Evolutionary conservation across 2,888 invertebrate species (phyloP), one percentile per base, ranked within the genome.

Genomic region (Sylvicola cinctus): DNA sequence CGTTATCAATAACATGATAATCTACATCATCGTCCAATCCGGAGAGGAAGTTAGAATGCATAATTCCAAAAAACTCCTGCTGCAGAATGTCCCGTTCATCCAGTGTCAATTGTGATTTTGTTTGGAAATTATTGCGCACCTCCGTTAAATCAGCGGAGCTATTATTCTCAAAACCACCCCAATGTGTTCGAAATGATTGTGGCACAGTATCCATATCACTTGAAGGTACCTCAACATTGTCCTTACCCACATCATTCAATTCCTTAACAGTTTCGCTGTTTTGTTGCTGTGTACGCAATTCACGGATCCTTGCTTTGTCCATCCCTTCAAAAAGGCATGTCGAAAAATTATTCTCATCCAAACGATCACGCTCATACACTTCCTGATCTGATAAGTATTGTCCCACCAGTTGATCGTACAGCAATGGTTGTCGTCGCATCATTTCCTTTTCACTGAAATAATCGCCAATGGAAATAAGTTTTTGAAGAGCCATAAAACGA

Each of bases 401-500:
- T 0, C 90, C 93, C 29, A 95, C 66, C 43, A 95, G 61, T 47
- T 90, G 80, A 41, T 93, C 84, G 58, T 85, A 95, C 1, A 93
- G 57, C 34, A 83, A 62, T 2, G 93, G 95, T 54, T 88, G 84
- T 38, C 95, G 61, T 43, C 72, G 74, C 71, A 87, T 84, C 93
- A 95, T 95, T 62, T 87, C 81, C 39, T 70, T 72, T 52, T 93
- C 90, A 50, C 78, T 78, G 48, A 95, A 95, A 55, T 91, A 93
- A 43, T 69, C 65, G 10, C 70, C 67, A 41, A 73, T 68, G 33
- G 65, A 59, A 27, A 79, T 61, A 41, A 91, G 54, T 46, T 72
- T 65, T 45, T 79, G 70, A 49, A 91, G 58, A 2, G 88, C 90
- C 47, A 74, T 71, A 49, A 71, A 90, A 28, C 91, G 63, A 43